phyloP scores from a whole-genome alignment of 2,797 vertebrate species.

The Podargus strigoides region DNA sequence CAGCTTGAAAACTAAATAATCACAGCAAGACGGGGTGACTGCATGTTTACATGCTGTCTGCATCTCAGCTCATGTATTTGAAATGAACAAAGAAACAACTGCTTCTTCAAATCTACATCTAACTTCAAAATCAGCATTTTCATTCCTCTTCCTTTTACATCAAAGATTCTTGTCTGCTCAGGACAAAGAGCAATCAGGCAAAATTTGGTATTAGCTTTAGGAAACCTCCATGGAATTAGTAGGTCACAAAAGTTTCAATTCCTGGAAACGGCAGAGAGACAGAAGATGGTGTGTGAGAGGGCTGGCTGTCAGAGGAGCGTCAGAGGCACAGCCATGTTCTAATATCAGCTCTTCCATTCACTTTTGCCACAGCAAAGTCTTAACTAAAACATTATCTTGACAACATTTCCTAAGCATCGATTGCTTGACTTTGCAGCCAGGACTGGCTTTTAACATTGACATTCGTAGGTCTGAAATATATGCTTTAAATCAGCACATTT shows the following conservation, averaged over 20 bases:
- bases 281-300: not conserved
- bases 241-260: not conserved
- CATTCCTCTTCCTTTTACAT: not conserved
- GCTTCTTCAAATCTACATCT: not conserved
- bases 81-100: not conserved
- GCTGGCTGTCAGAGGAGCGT: not conserved
- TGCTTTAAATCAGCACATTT: not conserved
- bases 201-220: not conserved
- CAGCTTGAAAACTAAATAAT: not conserved
- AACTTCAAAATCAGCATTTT: not conserved
- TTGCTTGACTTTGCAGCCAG: not conserved
- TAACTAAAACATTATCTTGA: not conserved
- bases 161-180: not conserved
- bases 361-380: not conserved
- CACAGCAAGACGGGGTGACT: not conserved
- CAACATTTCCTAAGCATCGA: not conserved
- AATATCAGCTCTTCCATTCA: not conserved
- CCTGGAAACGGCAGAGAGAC: not conserved
- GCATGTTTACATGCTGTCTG: not conserved
- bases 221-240: slow-evolving; percentile 54
- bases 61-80: not conserved
- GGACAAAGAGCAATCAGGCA: slow-evolving; percentile 20
- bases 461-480: rapidly evolving
- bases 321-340: not conserved
- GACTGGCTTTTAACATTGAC: not conserved